These are phyloP conservation scores for Notothenia rossii DNA, from an alignment of 2,113 vertebrate species.

Conservation along the genomic window DNA sequence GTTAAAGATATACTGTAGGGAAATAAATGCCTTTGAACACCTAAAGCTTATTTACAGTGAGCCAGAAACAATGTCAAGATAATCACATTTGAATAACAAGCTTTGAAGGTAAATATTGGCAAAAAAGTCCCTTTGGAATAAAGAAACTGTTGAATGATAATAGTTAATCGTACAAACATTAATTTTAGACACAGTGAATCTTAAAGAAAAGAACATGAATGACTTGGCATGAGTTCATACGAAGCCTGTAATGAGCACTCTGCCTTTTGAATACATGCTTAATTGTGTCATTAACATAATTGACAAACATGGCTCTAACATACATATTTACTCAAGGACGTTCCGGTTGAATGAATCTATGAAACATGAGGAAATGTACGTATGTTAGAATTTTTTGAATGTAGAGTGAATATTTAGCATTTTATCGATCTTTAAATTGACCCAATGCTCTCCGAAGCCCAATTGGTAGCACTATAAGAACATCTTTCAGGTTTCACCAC, in stretches of 20 bases:
- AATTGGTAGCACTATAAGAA: too few species aligned
- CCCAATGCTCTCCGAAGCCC: too few species aligned
- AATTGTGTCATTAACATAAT: neutral
- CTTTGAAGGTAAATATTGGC: constrained; percentile 23
- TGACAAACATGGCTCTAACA: neutral
- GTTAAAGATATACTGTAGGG: constrained; percentile 7
- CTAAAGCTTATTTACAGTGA: constrained; percentile 42
- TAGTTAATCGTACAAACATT: constrained; percentile 10
- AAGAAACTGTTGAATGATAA: constrained; percentile 41
- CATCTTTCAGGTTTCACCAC: too few species aligned
- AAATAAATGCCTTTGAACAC: constrained; percentile 1
- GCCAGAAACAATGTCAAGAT: constrained; percentile 50
- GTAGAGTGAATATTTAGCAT: too few species aligned
- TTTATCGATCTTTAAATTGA: too few species aligned
- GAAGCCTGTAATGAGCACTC: neutral
- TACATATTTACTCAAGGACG: neutral
- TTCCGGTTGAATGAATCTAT: too few species aligned
- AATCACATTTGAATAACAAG: constrained; percentile 55
- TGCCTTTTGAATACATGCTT: neutral
- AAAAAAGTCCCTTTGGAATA: constrained; percentile 38
- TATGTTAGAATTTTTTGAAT: too few species aligned
- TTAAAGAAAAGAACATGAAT: neutral
- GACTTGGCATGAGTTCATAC: neutral
- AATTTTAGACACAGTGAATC: neutral
- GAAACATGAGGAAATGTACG: too few species aligned